Evolutionary conservation across 1,140 invertebrate species (phyloP).

Genomic region (Harpegnathos saltator): DNA sequence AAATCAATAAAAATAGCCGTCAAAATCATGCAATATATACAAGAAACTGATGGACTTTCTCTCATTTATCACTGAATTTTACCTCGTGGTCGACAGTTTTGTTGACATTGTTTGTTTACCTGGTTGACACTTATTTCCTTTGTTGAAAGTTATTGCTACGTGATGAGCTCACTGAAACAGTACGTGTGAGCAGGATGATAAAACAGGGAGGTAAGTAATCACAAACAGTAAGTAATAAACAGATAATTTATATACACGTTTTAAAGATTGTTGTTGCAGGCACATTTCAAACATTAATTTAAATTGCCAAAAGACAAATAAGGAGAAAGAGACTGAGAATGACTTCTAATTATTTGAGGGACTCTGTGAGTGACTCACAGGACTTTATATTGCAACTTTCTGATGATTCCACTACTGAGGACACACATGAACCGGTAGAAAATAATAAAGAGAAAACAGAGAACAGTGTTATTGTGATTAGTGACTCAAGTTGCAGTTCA

Average conservation of each 20-base stretch:
- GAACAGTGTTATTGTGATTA: constrained; percentile 67
- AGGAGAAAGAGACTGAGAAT: not conserved
- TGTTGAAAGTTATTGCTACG: not conserved
- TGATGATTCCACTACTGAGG: constrained; percentile 49
- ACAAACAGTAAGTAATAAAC: too few relatives aligned
- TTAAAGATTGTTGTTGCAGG: too few relatives aligned
- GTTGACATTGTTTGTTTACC: not conserved
- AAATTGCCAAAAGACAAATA: not conserved
- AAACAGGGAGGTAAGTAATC: not conserved
- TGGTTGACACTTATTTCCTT: not conserved
- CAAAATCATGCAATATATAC: not conserved
- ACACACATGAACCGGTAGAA: constrained; percentile 39
- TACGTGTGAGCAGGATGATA: not conserved
- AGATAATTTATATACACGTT: too few relatives aligned
- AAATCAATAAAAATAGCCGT: not conserved
- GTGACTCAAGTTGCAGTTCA: constrained; percentile 66
- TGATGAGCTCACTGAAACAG: not conserved
- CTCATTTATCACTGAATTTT: not conserved
- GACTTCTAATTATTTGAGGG: not conserved
- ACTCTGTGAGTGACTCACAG: constrained; percentile 45
- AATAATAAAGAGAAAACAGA: constrained; percentile 14
- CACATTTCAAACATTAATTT: not conserved
- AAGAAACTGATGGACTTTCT: not conserved
- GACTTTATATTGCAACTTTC: constrained; percentile 66
- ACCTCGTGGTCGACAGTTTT: too few relatives aligned